Evolutionary conservation across 2,888 invertebrate species (phyloP), one percentile per base, ranked within the genome.

Genomic region (Opisthograptis luteolata): DNA sequence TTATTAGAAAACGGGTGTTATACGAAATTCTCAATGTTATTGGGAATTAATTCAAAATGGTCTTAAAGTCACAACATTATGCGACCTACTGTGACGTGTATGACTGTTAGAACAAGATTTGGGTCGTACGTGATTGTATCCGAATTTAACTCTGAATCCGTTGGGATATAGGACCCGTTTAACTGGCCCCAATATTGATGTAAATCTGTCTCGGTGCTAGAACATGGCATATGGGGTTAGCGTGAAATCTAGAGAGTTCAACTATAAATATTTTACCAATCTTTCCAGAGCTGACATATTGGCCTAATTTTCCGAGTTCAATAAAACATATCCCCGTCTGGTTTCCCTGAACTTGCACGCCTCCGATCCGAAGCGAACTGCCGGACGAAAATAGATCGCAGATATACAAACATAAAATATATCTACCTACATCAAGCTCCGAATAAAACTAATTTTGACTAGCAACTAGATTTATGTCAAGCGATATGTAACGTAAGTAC

Each of bases 301-400:
- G 81, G 70, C 82, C 79, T 68, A 80, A 73, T 79, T 81, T 72
- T 63, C 63, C 49, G 68, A 72, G 80, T 79, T 79, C 76, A 76
- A 81, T 81, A 83, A 78, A 81, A 79, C 77, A 79, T 81, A 79
- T 77, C 76, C 78, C 67, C 70, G 73, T 75, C 79, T 76, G 70
- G 70, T 83, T 86, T 86, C 85, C 87, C 76, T 87, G 87, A 87
- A 87, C 87, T 87, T 87, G 87, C 76, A 64, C 80, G 76, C 70
- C 67, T 66, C 62, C 70, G 71, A 68, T 61, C 65, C 61, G 68
- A 68, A 69, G 69, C 64, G 68, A 60, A 59, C 62, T 64, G 60
- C 51, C 56, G 61, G 15, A 61, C 75, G 17, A 66, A 81, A 82
- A 82, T 82, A 82, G 79, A 75, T 64, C 58, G 60, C 64, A 61